Conservation (phyloP, 1,140 invertebrate species). For the Drosophila littoralis region DNA sequence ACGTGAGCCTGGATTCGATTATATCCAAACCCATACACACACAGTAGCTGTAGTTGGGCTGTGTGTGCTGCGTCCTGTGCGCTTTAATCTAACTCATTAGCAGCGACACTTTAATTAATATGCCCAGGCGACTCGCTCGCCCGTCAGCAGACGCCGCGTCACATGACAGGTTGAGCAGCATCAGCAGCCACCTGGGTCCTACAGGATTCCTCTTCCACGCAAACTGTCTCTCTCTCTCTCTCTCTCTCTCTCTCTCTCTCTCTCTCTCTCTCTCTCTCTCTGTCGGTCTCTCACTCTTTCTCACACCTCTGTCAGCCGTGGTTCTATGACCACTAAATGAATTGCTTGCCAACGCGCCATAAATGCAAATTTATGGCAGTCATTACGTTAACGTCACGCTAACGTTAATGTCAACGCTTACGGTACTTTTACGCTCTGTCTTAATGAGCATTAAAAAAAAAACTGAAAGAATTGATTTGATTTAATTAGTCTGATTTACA, state of each 20-base stretch:
- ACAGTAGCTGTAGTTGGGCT: constrained; percentile 28
- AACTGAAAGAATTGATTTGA: constrained; percentile 28
- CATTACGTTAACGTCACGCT: constrained; percentile 62
- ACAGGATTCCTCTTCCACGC: not conserved
- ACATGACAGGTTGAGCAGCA: constrained; percentile 44
- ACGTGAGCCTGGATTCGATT: constrained; percentile 26
- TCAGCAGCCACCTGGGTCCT: constrained; percentile 1
- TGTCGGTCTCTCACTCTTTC: not conserved
- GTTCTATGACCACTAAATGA: constrained; percentile 49
- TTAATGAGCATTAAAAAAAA: constrained; percentile 51
- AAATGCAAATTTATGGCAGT: constrained; percentile 75
- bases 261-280: not conserved
- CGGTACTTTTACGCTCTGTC: constrained; percentile 37
- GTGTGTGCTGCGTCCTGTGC: constrained; percentile 17
- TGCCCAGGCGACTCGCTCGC: constrained; percentile 29
- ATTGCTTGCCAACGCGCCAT: constrained; percentile 62
- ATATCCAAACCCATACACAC: constrained; percentile 4
- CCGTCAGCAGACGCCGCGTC: constrained; percentile 20
- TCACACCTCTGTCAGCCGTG: no score
- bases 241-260: not conserved
- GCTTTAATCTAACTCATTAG: constrained; percentile 79
- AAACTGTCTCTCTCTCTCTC: not conserved
- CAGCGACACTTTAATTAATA: constrained; percentile 77
- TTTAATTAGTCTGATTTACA: constrained; percentile 68
- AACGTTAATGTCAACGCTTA: constrained; percentile 13